Evolutionary conservation across 2,113 vertebrate species (phyloP), one percentile per base, ranked within the genome.

Genomic region (Bufo gargarizans): DNA sequence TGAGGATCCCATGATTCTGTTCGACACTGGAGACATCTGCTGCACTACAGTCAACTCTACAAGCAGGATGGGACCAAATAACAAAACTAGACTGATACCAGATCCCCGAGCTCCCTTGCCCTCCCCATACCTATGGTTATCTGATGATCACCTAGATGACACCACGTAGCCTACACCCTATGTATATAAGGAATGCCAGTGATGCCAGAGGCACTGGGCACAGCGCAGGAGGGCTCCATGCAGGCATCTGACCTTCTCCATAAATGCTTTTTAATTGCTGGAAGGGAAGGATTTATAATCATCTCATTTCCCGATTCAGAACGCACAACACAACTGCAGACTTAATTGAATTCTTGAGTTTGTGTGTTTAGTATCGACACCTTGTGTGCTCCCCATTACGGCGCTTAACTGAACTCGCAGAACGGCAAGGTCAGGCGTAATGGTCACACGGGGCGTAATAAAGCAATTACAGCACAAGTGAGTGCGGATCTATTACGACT

Each of bases 391-490:
- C 10, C 20, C 50, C 77, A 78, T 56, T 55, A 78, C n/a, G 43
- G 11, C 20, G 50, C 47, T 22, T 55, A 77, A 94, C 94, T 95
- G 94, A 96, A 77, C 9, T 17, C 53, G 16, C 76, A 20, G 76
- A 78, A 55, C 19, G 11, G n/a, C 77, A 78, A 78, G 77, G 53
- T 78, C 53, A 78, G 49, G 50, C n/a, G 50, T 56, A 78, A 78
- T 78, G 77, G n/a, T 13, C 77, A 56, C 77, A 78, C n/a, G 20
- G 77, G 77, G 77, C n/a, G 50, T 78, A 9, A 22, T 78, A 55
- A 78, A 78, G 47, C 77, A 78, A 78, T 78, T 56, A 78, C 77
- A 55, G 50, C 47, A 50, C 14, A 77, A 20, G 76, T 53, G 50
- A 20, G 76, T 20, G 76, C 13, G 69, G 43, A 12, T 72, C 69